Evolutionary conservation across 1,140 invertebrate genomes (phyloP).

Genomic region (Trichonephila clavipes): DNA sequence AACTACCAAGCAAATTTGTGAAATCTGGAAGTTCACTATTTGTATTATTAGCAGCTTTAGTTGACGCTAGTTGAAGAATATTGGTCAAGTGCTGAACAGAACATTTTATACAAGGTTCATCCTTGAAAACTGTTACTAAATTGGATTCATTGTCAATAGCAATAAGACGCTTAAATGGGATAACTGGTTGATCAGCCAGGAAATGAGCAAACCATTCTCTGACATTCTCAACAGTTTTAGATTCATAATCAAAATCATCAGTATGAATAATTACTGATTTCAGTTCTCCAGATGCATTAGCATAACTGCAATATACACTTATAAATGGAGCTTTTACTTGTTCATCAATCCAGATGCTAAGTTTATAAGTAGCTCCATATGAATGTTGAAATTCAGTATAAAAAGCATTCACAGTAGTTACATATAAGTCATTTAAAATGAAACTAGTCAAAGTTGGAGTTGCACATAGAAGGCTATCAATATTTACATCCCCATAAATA

Average conservation of each 20-base stretch:
- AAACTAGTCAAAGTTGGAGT: conserved; percentile 52
- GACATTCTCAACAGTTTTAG: conserved; percentile 39
- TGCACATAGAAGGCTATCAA: conserved; percentile 59
- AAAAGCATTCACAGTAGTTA: conserved; percentile 52
- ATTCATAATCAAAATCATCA: conserved; percentile 69
- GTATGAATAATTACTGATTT: conserved; percentile 61
- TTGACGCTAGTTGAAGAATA: neutral
- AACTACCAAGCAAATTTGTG: conserved; percentile 35
- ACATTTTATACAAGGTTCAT: conserved; percentile 57
- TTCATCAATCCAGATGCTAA: conserved; percentile 61
- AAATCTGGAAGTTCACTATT: conserved; percentile 58
- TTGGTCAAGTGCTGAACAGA: conserved; percentile 32
- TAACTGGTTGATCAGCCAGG: conserved; percentile 54
- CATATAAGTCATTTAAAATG: conserved; percentile 61
- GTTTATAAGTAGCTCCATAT: conserved; percentile 61
- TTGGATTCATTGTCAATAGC: conserved; percentile 57
- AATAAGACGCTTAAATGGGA: conserved; percentile 53
- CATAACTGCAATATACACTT: conserved; percentile 48
- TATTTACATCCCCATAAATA: conserved; percentile 71
- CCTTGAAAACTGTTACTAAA: conserved; percentile 25
- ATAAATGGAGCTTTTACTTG: conserved; percentile 45
- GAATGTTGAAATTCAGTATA: conserved; percentile 71
- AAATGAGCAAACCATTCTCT: conserved; percentile 44
- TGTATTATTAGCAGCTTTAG: neutral
- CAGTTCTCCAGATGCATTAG: neutral